phyloP scores from a whole-genome alignment of 2,797 vertebrate species.

The Gymnothorax javanicus region DNA sequence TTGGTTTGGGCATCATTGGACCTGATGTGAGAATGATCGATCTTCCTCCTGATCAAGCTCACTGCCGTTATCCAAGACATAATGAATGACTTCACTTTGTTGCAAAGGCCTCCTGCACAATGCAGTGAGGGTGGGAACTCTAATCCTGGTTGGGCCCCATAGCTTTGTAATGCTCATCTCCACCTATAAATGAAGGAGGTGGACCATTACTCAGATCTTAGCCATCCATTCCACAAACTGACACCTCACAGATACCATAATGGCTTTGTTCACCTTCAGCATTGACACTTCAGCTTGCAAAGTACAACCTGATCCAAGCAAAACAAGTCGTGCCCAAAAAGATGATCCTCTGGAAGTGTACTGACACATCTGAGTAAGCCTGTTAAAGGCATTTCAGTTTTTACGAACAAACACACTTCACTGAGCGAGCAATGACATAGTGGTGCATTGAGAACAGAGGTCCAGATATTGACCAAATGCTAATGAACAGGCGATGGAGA shows the following conservation, averaged over 20 bases:
- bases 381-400: too few relatives aligned
- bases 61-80: constrained; percentile 35
- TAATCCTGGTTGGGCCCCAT: constrained; percentile 26
- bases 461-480: not conserved
- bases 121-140: constrained; percentile 49
- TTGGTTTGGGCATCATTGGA: not conserved
- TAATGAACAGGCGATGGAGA: not conserved
- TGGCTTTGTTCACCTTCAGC: not conserved
- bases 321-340: too few relatives aligned
- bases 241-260: not conserved
- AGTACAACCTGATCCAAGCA: too few relatives aligned
- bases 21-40: not conserved
- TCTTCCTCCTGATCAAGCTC: not conserved
- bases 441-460: not conserved
- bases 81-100: constrained; percentile 49
- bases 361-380: not conserved
- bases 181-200: constrained; percentile 34
- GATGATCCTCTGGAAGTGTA: too few relatives aligned
- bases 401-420: not conserved
- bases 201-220: not conserved
- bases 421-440: too few relatives aligned
- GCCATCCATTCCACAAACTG: not conserved
- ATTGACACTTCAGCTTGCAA: not conserved
- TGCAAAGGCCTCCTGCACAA: constrained; percentile 25
- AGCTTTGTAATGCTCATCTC: constrained; percentile 38